Percentiles rank a stretch among this genome's conserved stretches.
Evolutionary conservation across 2,797 vertebrate species (phyloP).

Genomic region (Taeniopygia guttata): DNA sequence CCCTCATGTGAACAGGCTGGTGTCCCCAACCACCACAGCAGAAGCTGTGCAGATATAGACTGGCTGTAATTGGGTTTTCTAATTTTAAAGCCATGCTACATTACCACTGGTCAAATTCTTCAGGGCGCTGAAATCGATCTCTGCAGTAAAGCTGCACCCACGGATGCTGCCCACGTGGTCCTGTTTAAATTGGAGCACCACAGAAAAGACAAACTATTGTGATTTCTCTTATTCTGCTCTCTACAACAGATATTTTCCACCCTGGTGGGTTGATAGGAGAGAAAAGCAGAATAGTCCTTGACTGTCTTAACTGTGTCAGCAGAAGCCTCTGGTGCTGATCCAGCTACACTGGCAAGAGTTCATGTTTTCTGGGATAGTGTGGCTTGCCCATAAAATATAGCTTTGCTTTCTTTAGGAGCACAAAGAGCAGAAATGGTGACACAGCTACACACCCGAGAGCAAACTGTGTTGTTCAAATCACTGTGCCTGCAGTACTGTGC

Average conservation of each 20-base stretch:
- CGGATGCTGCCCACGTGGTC: not conserved
- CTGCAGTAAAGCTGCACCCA: conserved; percentile 13
- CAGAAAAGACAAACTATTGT: conserved; percentile 19
- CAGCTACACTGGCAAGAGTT: not conserved
- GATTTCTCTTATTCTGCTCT: conserved; percentile 12
- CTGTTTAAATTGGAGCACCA: conserved; percentile 21
- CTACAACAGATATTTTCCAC: conserved; percentile 1
- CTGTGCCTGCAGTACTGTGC: not conserved
- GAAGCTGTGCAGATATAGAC: not conserved
- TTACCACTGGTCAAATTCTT: not conserved
- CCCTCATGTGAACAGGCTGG: not conserved
- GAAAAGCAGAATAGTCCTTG: not conserved
- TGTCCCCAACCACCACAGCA: not conserved
- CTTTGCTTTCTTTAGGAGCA: not conserved
- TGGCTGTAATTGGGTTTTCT: not conserved
- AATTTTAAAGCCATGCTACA: conserved; percentile 14
- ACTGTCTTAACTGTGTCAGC: conserved; percentile 25
- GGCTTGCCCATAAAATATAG: not conserved
- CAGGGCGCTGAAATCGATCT: not conserved
- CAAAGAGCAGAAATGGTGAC: not conserved
- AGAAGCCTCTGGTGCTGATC: conserved; percentile 24
- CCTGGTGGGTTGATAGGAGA: not conserved
- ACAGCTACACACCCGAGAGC: not conserved
- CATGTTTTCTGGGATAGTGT: not conserved
- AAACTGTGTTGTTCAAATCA: not conserved